Percentiles rank a stretch among this genome's conserved stretches.
These are phyloP conservation scores for Hassar affinis DNA, from an alignment of 2,113 vertebrate genomes.

Conservation along the genomic window DNA sequence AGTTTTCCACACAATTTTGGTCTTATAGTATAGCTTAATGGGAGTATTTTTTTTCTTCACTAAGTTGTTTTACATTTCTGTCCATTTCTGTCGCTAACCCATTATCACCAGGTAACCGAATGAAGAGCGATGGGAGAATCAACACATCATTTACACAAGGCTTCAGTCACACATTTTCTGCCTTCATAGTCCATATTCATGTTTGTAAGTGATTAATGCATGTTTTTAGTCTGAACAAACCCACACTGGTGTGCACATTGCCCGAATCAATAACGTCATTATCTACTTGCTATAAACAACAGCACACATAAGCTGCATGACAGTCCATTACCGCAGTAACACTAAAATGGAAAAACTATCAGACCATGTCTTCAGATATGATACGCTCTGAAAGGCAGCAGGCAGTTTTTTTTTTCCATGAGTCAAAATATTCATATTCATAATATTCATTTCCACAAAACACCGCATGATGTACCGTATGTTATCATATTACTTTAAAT, in stretches of 20 bases:
- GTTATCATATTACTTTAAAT: too few species aligned
- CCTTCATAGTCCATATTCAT: neutral
- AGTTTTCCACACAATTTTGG: neutral
- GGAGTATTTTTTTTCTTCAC: neutral
- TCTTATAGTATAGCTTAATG: neutral
- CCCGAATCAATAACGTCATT: neutral
- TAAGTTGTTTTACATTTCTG: neutral
- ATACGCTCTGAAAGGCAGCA: too few species aligned
- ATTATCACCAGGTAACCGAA: neutral
- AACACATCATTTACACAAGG: neutral
- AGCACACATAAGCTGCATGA: neutral
- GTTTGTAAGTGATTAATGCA: neutral
- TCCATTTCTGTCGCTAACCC: neutral
- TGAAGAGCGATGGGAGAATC: too few species aligned
- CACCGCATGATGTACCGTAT: too few species aligned
- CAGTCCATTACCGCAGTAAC: neutral
- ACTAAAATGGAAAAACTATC: neutral
- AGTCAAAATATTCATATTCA: too few species aligned
- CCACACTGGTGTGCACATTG: neutral
- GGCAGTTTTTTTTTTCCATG: too few species aligned
- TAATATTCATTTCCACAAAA: too few species aligned
- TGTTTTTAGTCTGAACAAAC: neutral
- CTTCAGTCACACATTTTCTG: neutral
- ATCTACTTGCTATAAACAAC: neutral
- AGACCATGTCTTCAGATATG: too few species aligned